Evolutionary conservation across 2,888 invertebrate species (phyloP).

Genomic region (Aplocera efformata): DNA sequence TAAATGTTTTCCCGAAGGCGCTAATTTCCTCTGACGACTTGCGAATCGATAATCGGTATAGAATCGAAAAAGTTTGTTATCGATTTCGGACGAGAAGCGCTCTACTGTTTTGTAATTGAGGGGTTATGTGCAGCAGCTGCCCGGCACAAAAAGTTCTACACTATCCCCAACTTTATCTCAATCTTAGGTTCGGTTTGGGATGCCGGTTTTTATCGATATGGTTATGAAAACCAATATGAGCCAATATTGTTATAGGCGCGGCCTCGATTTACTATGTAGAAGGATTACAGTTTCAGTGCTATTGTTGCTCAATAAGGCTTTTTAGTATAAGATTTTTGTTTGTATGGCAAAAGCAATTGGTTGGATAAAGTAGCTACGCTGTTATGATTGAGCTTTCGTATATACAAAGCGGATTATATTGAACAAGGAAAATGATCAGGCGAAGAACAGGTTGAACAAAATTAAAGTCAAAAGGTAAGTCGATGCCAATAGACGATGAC

Average conservation of each 20-base stretch:
- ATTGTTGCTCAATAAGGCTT: constrained; percentile 31
- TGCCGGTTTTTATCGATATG: constrained; percentile 51
- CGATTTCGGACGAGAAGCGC: constrained; percentile 60
- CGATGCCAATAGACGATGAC: too few relatives aligned
- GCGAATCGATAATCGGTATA: constrained; percentile 60
- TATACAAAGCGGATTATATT: too few relatives aligned
- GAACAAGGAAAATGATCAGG: too few relatives aligned
- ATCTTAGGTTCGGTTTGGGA: constrained; percentile 65
- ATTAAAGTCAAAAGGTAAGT: too few relatives aligned
- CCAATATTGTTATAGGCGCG: constrained; percentile 46
- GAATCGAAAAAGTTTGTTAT: constrained; percentile 71
- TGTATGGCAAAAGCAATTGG: too few relatives aligned
- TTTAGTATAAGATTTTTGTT: not conserved
- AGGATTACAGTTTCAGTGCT: constrained; percentile 36
- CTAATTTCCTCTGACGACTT: constrained; percentile 41
- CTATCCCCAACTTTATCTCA: constrained; percentile 71
- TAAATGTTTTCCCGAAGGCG: constrained; percentile 28
- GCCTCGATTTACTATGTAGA: constrained; percentile 42
- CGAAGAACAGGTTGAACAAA: too few relatives aligned
- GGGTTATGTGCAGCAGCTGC: constrained; percentile 75
- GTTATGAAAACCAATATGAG: constrained; percentile 54
- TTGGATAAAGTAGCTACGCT: too few relatives aligned
- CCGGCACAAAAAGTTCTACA: constrained; percentile 51
- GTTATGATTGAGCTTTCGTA: too few relatives aligned
- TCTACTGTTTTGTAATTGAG: constrained; percentile 77